Evolutionary conservation across 2,797 vertebrate genomes (phyloP).

Genomic region (Phrynocephalus vlangalii): DNA sequence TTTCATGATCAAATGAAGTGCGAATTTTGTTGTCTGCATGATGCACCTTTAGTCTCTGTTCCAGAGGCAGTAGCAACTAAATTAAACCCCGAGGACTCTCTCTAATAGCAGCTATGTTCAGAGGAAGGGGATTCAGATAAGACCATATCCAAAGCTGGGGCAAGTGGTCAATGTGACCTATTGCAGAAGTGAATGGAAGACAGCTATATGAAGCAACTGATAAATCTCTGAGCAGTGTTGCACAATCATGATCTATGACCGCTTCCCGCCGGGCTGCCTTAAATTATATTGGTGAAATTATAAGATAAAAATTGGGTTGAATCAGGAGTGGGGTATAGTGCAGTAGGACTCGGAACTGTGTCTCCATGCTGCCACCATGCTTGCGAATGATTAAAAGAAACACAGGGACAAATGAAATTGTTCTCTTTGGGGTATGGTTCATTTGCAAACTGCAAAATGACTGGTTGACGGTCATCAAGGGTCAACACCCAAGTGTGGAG

Average conservation of each 20-base stretch:
- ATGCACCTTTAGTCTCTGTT: not conserved
- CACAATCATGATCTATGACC: not conserved
- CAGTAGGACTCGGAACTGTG: not conserved
- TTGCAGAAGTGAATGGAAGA: not conserved
- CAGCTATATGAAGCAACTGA: not conserved
- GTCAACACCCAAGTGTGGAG: not conserved
- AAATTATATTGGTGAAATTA: not conserved
- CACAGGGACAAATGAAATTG: not conserved
- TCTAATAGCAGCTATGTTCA: not conserved
- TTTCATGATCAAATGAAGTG: not conserved
- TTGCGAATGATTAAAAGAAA: not conserved
- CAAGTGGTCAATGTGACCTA: not conserved
- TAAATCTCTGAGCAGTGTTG: not conserved
- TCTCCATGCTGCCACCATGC: too few relatives aligned
- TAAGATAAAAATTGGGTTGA: not conserved
- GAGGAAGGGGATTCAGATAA: not conserved
- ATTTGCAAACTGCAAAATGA: not conserved
- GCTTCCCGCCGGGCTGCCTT: not conserved
- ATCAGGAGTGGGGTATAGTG: not conserved
- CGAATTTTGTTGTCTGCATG: not conserved
- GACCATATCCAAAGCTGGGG: not conserved
- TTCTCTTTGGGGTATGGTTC: not conserved
- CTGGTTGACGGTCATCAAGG: not conserved
- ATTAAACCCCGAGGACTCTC: not conserved
- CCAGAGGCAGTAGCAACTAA: not conserved